Base-by-base conservation (phyloP, 2,888 invertebrate genomes). In the Cabera pusaria region DNA sequence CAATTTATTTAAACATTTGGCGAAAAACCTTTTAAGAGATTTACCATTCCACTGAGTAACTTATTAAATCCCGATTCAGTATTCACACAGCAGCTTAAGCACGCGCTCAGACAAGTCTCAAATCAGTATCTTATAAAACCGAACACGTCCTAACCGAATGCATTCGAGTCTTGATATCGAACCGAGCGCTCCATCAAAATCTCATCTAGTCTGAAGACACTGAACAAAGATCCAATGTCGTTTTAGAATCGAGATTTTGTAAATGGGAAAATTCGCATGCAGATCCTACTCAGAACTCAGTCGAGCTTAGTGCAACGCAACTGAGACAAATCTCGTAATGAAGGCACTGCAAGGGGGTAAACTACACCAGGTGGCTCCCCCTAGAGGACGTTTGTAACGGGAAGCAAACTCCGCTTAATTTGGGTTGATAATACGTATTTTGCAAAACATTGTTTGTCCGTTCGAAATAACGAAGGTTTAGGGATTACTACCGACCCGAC, bases 211-310 rank as follows among this genome's bases (percentile, higher is more conserved):
- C 64, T 56, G 53, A 25, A 23, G 28, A 34, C 50, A 45, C 49
- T 55, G 59, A 61, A 63, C 55, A 63, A 61, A 63, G 66, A 71
- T 63, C 64, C 72, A 51, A 66, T 63, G 64, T 63, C 64, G 60
- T 72, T 77, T 70, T 68, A 65, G 62, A 67, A 69, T 65, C 60
- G 72, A 63, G 73, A 73, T 77, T 73, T 72, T 47, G 66, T 63
- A 80, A 84, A 83, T 82, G 72, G 58, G 75, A 66, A 44, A 59
- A 85, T 86, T 86, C 73, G 79, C 72, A 85, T 85, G 84, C 84
- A 73, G 75, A 74, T 75, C 64, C 64, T 45, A 45, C 47, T 40
- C 42, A 25, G n/a, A n/a, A 35, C 24, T 60, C 56, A 54, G 69
- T 64, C 52, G 48, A 65, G 64, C 71, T n/a, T n/a, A n/a, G n/a